Percentiles rank a stretch among this genome's conserved stretches.
phyloP scores from a whole-genome alignment of 2,797 vertebrate genomes.

The Schizopygopsis pylzovi region DNA sequence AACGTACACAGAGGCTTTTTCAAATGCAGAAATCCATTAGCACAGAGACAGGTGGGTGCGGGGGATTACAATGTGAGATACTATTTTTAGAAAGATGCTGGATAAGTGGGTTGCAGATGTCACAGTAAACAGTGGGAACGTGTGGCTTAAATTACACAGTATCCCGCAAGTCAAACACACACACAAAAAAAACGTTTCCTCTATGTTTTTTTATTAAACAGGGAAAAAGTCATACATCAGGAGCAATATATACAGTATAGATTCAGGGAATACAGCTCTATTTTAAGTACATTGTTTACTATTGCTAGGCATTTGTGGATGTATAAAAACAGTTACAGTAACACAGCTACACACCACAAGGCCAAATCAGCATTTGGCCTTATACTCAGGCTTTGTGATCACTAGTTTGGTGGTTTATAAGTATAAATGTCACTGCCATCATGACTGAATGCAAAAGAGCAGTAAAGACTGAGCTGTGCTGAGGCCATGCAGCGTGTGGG shows the following conservation, averaged over 20 bases:
- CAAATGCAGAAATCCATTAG: background rate
- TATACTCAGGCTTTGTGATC: conserved; percentile 1
- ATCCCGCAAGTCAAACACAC: background rate
- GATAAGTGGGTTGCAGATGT: conserved; percentile 20
- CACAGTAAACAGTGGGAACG: conserved; percentile 2
- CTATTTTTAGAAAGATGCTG: conserved; percentile 19
- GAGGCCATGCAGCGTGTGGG: conserved; percentile 13
- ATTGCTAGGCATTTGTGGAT: background rate
- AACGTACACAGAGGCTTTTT: conserved; percentile 10
- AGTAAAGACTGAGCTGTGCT: conserved; percentile 15
- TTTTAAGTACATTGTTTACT: background rate
- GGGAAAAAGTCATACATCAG: background rate
- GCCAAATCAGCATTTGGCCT: background rate
- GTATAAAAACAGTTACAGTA: background rate
- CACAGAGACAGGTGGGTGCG: conserved; percentile 15
- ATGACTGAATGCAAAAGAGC: background rate
- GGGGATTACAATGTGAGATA: background rate
- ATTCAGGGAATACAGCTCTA: background rate
- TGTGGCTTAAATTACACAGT: background rate
- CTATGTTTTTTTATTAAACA: background rate
- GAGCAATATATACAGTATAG: background rate
- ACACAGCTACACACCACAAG: background rate
- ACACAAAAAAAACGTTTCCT: background rate
- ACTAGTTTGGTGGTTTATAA: conserved; percentile 4
- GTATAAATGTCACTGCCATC: conserved; percentile 15